Conservation (phyloP, 2,113 vertebrate species). For the Rhodinocichla rosea region DNA sequence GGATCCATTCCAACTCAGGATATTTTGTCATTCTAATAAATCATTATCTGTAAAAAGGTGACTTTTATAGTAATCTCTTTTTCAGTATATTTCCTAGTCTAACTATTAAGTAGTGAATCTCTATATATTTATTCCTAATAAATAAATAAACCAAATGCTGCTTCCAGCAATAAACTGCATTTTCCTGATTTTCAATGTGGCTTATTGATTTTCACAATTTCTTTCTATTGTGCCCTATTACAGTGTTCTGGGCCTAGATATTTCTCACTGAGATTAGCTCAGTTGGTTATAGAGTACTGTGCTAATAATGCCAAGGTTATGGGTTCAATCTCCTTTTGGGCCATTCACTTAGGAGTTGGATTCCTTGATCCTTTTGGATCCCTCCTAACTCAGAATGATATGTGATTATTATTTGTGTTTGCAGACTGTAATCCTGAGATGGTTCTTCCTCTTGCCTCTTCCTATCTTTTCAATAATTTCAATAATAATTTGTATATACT, state of each 20-base stretch:
- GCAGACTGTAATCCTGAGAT: background rate
- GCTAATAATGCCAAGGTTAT: background rate
- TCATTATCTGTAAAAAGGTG: background rate
- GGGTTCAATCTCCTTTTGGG: background rate
- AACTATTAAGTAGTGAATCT: background rate
- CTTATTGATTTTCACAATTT: background rate
- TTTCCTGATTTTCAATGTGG: background rate
- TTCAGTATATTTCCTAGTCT: background rate
- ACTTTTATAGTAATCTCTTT: background rate
- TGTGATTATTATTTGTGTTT: background rate
- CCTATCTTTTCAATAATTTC: background rate
- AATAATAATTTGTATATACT: background rate
- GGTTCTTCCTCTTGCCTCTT: background rate
- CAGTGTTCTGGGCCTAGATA: background rate
- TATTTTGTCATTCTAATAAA: background rate
- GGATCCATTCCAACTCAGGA: background rate
- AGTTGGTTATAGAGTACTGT: background rate
- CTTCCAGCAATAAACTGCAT: background rate
- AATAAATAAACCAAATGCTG: background rate
- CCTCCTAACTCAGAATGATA: background rate
- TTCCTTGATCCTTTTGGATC: background rate
- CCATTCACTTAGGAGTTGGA: background rate
- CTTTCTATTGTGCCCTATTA: background rate
- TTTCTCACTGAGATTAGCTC: background rate
- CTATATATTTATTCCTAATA: background rate